Evolutionary conservation across 2,797 vertebrate genomes (phyloP).

Genomic region (Brotula barbata): DNA sequence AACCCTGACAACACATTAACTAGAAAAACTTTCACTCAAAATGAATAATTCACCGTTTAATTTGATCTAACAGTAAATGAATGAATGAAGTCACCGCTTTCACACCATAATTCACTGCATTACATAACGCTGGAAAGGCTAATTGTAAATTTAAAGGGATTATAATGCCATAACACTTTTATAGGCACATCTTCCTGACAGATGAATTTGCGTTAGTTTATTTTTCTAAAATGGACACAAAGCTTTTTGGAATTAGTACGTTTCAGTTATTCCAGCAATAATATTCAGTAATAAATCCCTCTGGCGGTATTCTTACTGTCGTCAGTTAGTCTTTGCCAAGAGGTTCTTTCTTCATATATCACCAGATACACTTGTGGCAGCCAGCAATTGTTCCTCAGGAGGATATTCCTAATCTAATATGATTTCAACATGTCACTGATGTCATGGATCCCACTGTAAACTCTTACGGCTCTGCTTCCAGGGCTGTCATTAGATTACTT

Average conservation of each 20-base stretch:
- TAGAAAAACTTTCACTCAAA: not conserved
- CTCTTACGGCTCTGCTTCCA: constrained; percentile 39
- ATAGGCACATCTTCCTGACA: constrained; percentile 13
- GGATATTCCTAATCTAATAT: constrained; percentile 61
- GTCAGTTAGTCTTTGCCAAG: constrained; percentile 40
- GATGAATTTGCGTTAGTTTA: constrained; percentile 30
- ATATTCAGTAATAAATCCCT: constrained; percentile 43
- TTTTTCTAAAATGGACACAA: constrained; percentile 35
- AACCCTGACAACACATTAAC: not conserved
- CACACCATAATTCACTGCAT: constrained; percentile 7
- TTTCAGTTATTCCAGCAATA: constrained; percentile 42
- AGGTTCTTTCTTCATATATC: constrained; percentile 50
- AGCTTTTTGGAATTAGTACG: constrained; percentile 28
- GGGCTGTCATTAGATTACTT: constrained; percentile 30
- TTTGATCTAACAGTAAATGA: not conserved
- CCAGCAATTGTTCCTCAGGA: constrained; percentile 56
- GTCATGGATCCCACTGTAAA: constrained; percentile 45
- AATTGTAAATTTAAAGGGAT: constrained; percentile 15
- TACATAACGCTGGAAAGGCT: not conserved
- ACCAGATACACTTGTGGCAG: constrained; percentile 40
- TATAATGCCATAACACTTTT: constrained; percentile 2
- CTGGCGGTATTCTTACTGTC: constrained; percentile 48
- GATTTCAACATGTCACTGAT: constrained; percentile 65
- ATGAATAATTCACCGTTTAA: constrained; percentile 3
- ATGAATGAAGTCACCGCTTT: constrained; percentile 22